Evolutionary conservation across 2,888 invertebrate genomes (phyloP).

Genomic region (Noctua janthe): DNA sequence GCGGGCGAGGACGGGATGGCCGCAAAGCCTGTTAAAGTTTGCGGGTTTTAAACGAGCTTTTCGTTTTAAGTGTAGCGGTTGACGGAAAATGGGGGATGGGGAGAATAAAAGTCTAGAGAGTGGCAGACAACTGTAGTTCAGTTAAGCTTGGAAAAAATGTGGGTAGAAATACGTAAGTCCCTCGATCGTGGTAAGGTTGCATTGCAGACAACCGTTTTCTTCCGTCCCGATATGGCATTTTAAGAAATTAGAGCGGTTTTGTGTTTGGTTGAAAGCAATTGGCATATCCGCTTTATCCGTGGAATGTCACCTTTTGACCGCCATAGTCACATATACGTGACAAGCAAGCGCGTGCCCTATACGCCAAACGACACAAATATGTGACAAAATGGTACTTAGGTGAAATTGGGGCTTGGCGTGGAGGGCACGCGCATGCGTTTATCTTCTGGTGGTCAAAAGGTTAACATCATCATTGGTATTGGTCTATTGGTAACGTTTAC

Average conservation of each 20-base stretch:
- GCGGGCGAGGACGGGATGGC: conserved; percentile 19
- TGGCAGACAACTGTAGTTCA: not conserved
- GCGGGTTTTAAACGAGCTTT: conserved; percentile 23
- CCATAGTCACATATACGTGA: too few species aligned
- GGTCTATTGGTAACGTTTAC: too few species aligned
- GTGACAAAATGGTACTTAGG: too few species aligned
- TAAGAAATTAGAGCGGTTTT: too few species aligned
- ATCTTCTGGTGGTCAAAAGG: too few species aligned
- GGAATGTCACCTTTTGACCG: too few species aligned
- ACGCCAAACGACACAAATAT: too few species aligned
- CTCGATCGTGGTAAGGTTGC: not conserved
- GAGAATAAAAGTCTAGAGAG: not conserved
- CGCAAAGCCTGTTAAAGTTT: conserved; percentile 34
- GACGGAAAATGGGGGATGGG: not conserved
- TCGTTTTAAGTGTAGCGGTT: conserved; percentile 31
- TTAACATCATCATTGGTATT: too few species aligned
- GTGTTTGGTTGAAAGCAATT: too few species aligned
- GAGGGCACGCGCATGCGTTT: too few species aligned
- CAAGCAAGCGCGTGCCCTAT: too few species aligned
- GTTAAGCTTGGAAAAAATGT: not conserved
- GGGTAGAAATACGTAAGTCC: not conserved
- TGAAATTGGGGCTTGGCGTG: too few species aligned
- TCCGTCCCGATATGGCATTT: not conserved
- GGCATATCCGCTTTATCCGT: not conserved
- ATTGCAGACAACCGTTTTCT: not conserved